These are phyloP conservation scores for Etheostoma nigrum DNA, from an alignment of 2,797 vertebrate species.

Conservation along the genomic window DNA sequence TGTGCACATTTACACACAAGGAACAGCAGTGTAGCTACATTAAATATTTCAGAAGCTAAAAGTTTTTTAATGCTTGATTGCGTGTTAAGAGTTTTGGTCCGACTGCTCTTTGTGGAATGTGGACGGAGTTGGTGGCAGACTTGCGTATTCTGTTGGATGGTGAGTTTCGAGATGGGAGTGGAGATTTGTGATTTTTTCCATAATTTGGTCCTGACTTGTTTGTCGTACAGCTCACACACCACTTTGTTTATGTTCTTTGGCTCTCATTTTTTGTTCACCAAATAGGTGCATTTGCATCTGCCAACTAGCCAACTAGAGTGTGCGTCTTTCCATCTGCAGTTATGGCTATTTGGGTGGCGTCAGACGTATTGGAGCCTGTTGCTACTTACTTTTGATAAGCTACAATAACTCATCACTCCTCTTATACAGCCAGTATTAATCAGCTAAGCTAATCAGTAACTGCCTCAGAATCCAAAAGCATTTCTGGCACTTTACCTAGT, in stretches of 20 bases:
- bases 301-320: neutral
- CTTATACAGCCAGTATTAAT: too few species aligned
- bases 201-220: neutral
- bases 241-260: neutral
- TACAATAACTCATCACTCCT: too few species aligned
- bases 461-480: too few species aligned
- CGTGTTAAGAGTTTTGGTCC: neutral
- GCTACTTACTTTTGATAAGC: too few species aligned
- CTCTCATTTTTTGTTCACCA: neutral
- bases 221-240: neutral
- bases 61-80: neutral
- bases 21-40: neutral
- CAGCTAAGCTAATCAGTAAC: too few species aligned
- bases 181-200: neutral
- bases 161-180: neutral
- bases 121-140: too few species aligned
- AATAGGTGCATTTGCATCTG: neutral
- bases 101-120: neutral
- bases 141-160: neutral
- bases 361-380: neutral
- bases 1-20: too few species aligned
- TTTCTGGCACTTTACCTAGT: too few species aligned
- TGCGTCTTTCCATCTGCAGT: too few species aligned
- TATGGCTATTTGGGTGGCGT: too few species aligned
- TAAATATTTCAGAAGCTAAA: neutral